These are phyloP conservation scores for Microchirus variegatus DNA, from an alignment of 2,797 vertebrate genomes.

Conservation along the genomic window DNA sequence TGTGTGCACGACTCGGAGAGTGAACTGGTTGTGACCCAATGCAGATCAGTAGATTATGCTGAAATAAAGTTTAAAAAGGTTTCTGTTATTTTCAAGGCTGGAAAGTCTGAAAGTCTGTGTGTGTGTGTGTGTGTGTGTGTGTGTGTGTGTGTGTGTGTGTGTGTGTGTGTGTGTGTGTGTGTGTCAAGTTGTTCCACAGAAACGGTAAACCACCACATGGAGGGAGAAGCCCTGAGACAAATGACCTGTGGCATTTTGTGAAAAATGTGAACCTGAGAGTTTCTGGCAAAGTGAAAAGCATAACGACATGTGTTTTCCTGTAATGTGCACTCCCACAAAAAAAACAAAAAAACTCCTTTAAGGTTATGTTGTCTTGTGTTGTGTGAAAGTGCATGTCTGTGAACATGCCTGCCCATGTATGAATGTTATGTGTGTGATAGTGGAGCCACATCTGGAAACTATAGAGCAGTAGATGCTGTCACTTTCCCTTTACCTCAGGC, in stretches of 20 bases:
- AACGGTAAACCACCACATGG: neutral
- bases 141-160: no score
- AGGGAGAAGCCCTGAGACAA: conserved; percentile 23
- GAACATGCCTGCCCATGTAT: conserved; percentile 21
- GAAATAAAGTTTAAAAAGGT: no score
- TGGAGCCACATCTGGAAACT: conserved; percentile 77
- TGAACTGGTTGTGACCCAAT: no score
- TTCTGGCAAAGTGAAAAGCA: neutral
- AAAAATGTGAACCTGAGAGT: conserved; percentile 2
- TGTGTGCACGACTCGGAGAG: no score
- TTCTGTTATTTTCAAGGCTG: no score
- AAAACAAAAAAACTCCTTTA: conserved; percentile 25
- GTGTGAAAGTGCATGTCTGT: conserved; percentile 12
- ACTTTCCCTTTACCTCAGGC: conserved; percentile 75
- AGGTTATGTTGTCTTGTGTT: conserved; percentile 19
- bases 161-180: no score
- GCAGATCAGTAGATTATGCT: no score
- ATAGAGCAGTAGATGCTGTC: conserved; percentile 76
- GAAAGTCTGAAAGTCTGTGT: no score
- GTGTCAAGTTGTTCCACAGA: no score
- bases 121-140: no score
- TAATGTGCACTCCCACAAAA: conserved; percentile 1
- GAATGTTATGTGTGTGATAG: conserved; percentile 24
- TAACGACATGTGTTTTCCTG: neutral
- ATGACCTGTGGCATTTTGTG: conserved; percentile 29